These are phyloP conservation scores for Hoplodrina blanda DNA, from an alignment of 2,888 invertebrate genomes.

Conservation along the genomic window DNA sequence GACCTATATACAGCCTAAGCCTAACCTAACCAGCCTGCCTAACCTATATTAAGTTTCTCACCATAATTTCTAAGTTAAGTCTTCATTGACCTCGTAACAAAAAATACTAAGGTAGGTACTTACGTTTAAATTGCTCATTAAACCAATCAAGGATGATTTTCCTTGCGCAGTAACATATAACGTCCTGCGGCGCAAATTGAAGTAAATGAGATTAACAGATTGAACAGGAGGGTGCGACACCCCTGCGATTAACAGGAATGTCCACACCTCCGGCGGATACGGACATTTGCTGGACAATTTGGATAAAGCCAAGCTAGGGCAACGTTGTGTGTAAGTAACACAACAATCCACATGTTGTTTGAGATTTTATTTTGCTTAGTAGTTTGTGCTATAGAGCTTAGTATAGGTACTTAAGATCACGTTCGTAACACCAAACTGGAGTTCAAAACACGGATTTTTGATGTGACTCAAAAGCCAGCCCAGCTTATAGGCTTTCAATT, in stretches of 20 bases:
- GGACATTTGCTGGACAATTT: constrained; percentile 16
- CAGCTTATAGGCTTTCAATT: too few relatives aligned
- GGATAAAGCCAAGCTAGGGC: constrained; percentile 18
- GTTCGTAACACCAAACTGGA: too few relatives aligned
- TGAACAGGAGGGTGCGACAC: constrained; percentile 12
- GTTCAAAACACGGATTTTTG: too few relatives aligned
- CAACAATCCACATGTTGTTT: too few relatives aligned
- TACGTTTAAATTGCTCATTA: not conserved
- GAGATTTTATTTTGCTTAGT: too few relatives aligned
- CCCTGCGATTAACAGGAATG: constrained; percentile 18
- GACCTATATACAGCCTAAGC: too few relatives aligned
- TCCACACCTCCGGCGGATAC: constrained; percentile 4
- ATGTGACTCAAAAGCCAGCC: too few relatives aligned
- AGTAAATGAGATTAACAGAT: constrained; percentile 33
- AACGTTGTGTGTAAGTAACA: not conserved
- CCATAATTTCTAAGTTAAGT: not conserved
- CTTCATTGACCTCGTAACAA: not conserved
- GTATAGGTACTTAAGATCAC: too few relatives aligned
- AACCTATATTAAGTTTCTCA: not conserved
- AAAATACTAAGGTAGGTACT: not conserved
- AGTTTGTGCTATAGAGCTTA: too few relatives aligned
- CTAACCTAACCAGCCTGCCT: too few relatives aligned
- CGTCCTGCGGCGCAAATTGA: constrained; percentile 23
- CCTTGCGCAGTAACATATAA: not conserved
- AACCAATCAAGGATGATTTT: constrained; percentile 5